Conservation (phyloP, 2,888 invertebrate species). For the Chrysolina oricalcia region DNA sequence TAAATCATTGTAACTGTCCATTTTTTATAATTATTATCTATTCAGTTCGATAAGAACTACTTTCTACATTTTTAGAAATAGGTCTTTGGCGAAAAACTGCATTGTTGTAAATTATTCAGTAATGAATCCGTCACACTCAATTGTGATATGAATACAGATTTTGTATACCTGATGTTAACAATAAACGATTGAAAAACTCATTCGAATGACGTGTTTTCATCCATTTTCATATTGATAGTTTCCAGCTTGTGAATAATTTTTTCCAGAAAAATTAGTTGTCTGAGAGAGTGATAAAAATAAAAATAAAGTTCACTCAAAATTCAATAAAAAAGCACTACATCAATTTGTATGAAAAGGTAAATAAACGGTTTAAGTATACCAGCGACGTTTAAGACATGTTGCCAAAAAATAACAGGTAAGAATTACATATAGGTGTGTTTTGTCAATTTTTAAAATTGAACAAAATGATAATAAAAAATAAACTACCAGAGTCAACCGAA, state of each 20-base stretch:
- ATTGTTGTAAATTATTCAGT: constrained; percentile 44
- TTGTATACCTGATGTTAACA: constrained; percentile 67
- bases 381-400: no score
- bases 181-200: constrained; percentile 59
- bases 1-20: constrained; percentile 57
- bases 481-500: no score
- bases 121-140: constrained; percentile 67
- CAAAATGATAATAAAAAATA: no score
- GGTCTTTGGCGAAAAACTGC: constrained; percentile 39
- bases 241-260: not conserved
- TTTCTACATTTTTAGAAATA: constrained; percentile 42
- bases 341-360: no score
- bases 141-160: constrained; percentile 68
- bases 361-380: no score
- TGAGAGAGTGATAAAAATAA: no score
- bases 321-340: no score
- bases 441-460: no score
- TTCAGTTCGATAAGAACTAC: constrained; percentile 9
- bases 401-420: no score
- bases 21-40: constrained; percentile 46
- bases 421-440: no score
- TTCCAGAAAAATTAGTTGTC: no score
- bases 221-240: not conserved
- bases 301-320: no score
- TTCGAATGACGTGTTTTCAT: not conserved